Evolutionary conservation across 2,888 invertebrate genomes (phyloP), one percentile per base, ranked within the genome.

Genomic region (Leuctra nigra): DNA sequence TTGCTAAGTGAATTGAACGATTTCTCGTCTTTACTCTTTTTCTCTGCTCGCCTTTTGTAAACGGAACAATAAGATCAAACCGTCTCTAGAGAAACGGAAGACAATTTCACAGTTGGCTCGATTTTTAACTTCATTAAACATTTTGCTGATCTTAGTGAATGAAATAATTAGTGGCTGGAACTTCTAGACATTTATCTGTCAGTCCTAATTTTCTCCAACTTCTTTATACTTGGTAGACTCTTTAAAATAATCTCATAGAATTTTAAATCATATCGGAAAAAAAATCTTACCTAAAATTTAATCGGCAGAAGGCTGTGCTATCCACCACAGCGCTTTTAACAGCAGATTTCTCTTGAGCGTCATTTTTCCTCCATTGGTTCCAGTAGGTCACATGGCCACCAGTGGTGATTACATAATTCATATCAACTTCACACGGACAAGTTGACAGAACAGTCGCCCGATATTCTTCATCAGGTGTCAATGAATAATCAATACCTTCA

Each of bases 301-400:
- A 72, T 38, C 72, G 68, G 67, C 77, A 78, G 56, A 76, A 69
- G 59, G 79, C 77, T 1, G 77, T 77, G 59, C 77, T 74, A 60
- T 77, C 76, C 36, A 11, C 74, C 70, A 18, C 18, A 9, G 7
- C 11, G 35, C 48, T 33, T 33, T 18, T 25, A 35, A 16, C 39
- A 36, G 33, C 11, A 16, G 29, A 11, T 33, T n/a, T n/a, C 16
- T 53, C 56, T 2, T 48, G 20, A 58, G 57, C 24, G 2, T 60
- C 63, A 1, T 55, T 57, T 9, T 29, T 41, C 39, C 61, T 63
- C 35, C 63, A 63, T 47, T 66, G 64, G 44, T 62, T 81, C 82
- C 82, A 83, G 66, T 81, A 80, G 1, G 82, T 81, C 6, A 82
- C 80, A 23, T 80, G 74, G 0, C 82, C 83, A 20, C 81, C 80